Conservation (phyloP, 2,888 invertebrate species). For the Drosophila birchii region DNA sequence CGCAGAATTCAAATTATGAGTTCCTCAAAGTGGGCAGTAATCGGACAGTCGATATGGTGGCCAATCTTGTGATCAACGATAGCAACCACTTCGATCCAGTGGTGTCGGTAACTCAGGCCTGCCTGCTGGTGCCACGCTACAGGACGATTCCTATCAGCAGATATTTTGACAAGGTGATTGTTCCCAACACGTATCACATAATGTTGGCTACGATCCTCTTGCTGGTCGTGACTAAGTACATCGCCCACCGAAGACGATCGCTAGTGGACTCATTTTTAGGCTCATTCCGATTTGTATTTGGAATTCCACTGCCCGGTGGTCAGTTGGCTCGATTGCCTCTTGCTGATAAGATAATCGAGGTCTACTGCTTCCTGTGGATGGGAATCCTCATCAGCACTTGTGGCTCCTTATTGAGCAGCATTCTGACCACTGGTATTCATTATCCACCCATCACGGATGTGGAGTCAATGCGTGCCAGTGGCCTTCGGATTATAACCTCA, state of each 20-base stretch:
- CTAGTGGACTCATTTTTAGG: neutral
- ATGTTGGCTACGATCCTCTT: neutral
- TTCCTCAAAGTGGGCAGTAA: neutral
- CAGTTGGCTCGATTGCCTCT: neutral
- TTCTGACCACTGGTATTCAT: slow-evolving; percentile 10
- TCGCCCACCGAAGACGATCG: slow-evolving; percentile 4
- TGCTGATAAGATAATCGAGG: slow-evolving; percentile 14
- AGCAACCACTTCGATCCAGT: neutral
- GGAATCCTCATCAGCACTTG: neutral
- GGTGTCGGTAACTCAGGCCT: neutral
- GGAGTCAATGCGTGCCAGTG: slow-evolving; percentile 13
- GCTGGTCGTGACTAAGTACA: slow-evolving; percentile 13
- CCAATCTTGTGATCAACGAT: slow-evolving; percentile 10
- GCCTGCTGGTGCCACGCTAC: slow-evolving; percentile 17
- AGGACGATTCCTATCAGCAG: neutral
- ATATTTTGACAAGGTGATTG: neutral
- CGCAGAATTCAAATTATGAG: neutral
- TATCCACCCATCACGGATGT: slow-evolving; percentile 17
- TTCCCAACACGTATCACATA: rapidly evolving
- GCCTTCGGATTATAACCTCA: slow-evolving; percentile 19
- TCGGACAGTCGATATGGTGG: neutral
- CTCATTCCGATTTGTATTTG: neutral
- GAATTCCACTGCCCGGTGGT: slow-evolving; percentile 8
- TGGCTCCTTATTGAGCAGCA: neutral
- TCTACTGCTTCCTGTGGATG: neutral